phyloP scores from a whole-genome alignment of 2,797 vertebrate genomes.

The Picus viridis region DNA sequence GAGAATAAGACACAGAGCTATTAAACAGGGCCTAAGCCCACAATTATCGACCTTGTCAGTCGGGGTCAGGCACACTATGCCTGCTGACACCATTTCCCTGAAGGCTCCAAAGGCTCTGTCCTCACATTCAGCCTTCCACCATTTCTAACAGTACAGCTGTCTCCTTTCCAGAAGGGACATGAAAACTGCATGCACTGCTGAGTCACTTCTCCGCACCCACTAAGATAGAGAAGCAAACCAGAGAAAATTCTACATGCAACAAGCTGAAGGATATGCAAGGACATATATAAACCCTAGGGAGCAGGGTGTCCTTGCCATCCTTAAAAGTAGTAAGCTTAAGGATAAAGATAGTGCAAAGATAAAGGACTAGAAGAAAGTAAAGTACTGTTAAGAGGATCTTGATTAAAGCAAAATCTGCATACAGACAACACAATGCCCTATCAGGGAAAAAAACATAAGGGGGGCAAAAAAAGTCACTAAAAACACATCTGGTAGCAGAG shows the following conservation, averaged over 20 bases:
- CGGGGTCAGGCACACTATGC: background rate
- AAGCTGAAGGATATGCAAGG: background rate
- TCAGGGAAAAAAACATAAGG: background rate
- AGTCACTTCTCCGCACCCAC: background rate
- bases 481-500: background rate
- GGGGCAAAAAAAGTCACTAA: background rate
- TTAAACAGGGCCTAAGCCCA: background rate
- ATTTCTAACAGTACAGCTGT: background rate
- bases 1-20: background rate
- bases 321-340: background rate
- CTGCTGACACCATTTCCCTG: background rate
- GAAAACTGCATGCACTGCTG: background rate
- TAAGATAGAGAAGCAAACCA: background rate
- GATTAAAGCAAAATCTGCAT: background rate
- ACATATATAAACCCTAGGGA: background rate
- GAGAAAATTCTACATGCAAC: background rate
- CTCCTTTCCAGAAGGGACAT: background rate
- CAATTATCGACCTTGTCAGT: background rate
- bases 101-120: background rate
- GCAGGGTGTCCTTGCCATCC: background rate
- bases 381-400: background rate
- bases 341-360: background rate
- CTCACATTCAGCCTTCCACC: background rate
- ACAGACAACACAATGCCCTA: background rate
- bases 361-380: background rate